These are phyloP conservation scores for Procambarus clarkii DNA, from an alignment of 1,140 invertebrate genomes.

Conservation along the genomic window DNA sequence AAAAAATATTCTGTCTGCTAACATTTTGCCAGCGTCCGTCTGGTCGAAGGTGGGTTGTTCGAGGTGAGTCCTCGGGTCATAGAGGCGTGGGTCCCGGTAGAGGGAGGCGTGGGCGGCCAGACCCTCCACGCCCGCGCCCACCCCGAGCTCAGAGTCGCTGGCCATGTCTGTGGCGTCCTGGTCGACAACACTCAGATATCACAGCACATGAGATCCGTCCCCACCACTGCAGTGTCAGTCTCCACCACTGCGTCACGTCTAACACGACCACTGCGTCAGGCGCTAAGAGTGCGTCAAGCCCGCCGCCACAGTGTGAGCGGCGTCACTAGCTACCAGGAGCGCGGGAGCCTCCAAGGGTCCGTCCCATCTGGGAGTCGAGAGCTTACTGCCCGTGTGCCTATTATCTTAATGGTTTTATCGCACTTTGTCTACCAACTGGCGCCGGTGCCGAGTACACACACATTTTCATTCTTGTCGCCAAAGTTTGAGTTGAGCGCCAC, in stretches of 20 bases:
- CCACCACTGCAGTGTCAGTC: neutral
- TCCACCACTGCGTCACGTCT: neutral
- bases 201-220: conserved; percentile 13
- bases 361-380: conserved; percentile 54
- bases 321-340: neutral
- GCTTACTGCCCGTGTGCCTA: conserved; percentile 68
- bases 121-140: conserved; percentile 38
- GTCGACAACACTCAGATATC: neutral
- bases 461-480: conserved; percentile 73
- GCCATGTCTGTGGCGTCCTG: conserved; percentile 27
- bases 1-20: conserved; percentile 55
- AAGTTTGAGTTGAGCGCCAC: conserved; percentile 67
- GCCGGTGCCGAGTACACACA: conserved; percentile 70
- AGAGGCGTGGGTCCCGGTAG: conserved; percentile 35
- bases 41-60: conserved; percentile 37
- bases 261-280: neutral
- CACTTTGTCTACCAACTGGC: conserved; percentile 72
- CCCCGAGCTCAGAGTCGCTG: conserved; percentile 57
- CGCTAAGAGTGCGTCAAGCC: neutral
- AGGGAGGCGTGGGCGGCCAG: conserved; percentile 30
- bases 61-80: conserved; percentile 34
- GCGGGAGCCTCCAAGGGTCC: conserved; percentile 43
- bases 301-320: neutral
- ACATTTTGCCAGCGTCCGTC: conserved; percentile 30
- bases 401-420: conserved; percentile 73